Evolutionary conservation across 2,888 invertebrate species (phyloP).

Genomic region (Sinohyriopsis cumingii): DNA sequence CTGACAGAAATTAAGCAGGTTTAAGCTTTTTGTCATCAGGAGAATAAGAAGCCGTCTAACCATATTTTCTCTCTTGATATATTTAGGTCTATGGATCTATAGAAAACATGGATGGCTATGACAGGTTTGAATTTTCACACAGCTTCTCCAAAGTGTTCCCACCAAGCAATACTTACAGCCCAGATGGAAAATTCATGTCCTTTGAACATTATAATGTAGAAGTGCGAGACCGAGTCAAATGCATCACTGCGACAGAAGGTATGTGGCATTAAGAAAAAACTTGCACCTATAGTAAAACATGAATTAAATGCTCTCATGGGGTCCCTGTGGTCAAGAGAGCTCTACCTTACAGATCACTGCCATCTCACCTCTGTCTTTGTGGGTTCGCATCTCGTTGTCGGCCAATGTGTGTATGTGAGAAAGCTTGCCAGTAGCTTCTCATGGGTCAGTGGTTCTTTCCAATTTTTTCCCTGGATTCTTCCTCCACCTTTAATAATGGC

Average conservation of each 20-base stretch:
- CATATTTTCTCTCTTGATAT: not conserved
- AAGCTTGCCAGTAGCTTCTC: no score
- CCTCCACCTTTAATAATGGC: no score
- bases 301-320: no score
- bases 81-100: slow-evolving; percentile 88
- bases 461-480: no score
- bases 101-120: slow-evolving; percentile 76
- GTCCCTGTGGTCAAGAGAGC: no score
- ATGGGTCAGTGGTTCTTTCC: no score
- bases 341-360: no score
- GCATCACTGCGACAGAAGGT: slow-evolving; percentile 93
- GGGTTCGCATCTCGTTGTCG: no score
- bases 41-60: not conserved
- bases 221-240: slow-evolving; percentile 94
- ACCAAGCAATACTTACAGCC: slow-evolving; percentile 90
- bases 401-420: no score
- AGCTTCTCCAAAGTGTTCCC: slow-evolving; percentile 90
- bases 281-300: not conserved
- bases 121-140: slow-evolving; percentile 94
- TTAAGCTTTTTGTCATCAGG: not conserved
- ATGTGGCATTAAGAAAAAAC: slow-evolving; percentile 20
- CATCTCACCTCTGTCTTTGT: no score
- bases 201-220: slow-evolving; percentile 99
- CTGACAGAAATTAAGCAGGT: no score
- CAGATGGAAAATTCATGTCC: slow-evolving; percentile 93